Conservation (phyloP, 2,888 invertebrate species). For the Prenolepis imparis region DNA sequence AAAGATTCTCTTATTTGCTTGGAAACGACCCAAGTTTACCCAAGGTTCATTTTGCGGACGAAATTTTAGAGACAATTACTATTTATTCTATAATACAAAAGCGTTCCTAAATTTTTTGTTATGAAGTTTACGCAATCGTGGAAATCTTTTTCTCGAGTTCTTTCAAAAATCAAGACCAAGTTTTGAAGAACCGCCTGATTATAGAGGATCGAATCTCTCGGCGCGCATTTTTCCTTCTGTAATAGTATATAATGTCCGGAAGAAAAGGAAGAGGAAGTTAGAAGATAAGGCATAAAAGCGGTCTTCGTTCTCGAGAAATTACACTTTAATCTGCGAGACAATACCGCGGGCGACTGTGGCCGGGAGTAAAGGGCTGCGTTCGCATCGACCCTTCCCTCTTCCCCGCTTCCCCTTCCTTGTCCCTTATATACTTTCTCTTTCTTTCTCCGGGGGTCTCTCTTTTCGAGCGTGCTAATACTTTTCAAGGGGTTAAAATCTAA, state of each 20-base stretch:
- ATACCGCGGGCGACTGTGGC: slow-evolving; percentile 72
- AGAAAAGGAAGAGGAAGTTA: slow-evolving; percentile 33
- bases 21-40: not conserved
- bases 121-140: not conserved
- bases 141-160: not conserved
- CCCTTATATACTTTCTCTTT: slow-evolving; percentile 52
- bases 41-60: not conserved
- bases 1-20: slow-evolving; percentile 39
- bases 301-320: slow-evolving; percentile 78
- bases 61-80: not conserved
- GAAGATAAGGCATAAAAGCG: slow-evolving; percentile 52
- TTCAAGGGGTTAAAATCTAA: slow-evolving; percentile 84
- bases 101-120: not conserved
- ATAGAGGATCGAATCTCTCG: not conserved
- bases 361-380: slow-evolving; percentile 76
- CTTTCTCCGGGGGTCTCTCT: slow-evolving; percentile 60
- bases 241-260: not conserved
- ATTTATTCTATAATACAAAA: not conserved
- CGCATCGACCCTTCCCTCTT: slow-evolving; percentile 63
- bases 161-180: not conserved
- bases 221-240: not conserved
- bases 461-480: slow-evolving; percentile 83
- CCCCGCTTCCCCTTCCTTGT: slow-evolving; percentile 23
- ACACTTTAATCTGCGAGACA: slow-evolving; percentile 84
- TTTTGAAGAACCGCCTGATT: slow-evolving; percentile 4